Base-by-base conservation (phyloP, 2,797 vertebrate genomes). In the Myoxocephalus aenaeus region DNA sequence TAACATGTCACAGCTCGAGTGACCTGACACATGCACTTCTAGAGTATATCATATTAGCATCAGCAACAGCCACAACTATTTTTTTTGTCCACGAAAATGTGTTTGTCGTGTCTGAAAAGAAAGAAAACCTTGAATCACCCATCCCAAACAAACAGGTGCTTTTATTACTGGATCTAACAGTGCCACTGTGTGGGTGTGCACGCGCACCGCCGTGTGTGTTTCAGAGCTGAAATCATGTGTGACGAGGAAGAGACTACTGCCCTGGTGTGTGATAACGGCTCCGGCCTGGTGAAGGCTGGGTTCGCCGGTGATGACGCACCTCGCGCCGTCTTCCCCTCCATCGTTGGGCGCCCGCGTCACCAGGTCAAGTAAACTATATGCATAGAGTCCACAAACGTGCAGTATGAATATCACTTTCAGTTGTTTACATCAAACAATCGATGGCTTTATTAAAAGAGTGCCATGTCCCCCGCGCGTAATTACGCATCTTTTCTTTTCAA, bases 271-370 rank as follows among this genome's bases (percentile, higher is more conserved):
- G 97, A 99, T 85, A 98, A 98, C 4, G 97, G 97, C 73, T 98
- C 97, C 0, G 96, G 97, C 69, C 94, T 98, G 90, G 97, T 97
- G 69, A 99, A 98, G 91, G 97, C 97, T 8, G 97, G 97, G 54
- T 98, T 98, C 80, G 97, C 97, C 0, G 97, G 97, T 1, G 97
- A 99, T 61, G 97, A 99, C 64, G 97, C 97, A 17, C 97, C 97
- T 13, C 94, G 97, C 5, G 97, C 97, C 0, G 97, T 98, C 63
- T 99, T 98, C 84, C 97, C 97, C 0, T 98, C 97, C 82, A 98
- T 98, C 40, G 97, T 98, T 14, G 97, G 97, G 75, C 96, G 97
- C 81, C 97, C 97, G 3, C 94, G 97, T 85, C 97, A 99, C 93
- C 97, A 99, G 97, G 97, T 98, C 94, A 76, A 59, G 7, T 14